phyloP scores from a whole-genome alignment of 2,113 vertebrate genomes.

The cattle (Bos taurus) region ARS-UCD2.0 NC_037329.1:19394001-19394500 shows the following conservation, averaged over 20 bases:
- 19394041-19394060: not conserved
- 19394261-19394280: conserved; percentile 65
- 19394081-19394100: conserved; percentile 38
- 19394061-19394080: conserved; percentile 7
- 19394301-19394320: conserved; percentile 57
- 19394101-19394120: conserved; percentile 13
- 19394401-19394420: conserved; percentile 43
- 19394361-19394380: conserved; percentile 65
- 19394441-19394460: not conserved
- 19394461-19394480: not conserved
- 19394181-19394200: conserved; percentile 57
- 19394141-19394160: conserved; percentile 23
- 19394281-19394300: conserved; percentile 72
- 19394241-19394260: conserved; percentile 68
- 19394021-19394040: conserved; percentile 38
- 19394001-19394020: conserved; percentile 40
- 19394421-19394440: conserved; percentile 25
- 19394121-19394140: conserved; percentile 21
- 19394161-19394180: conserved; percentile 48
- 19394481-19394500: conserved; percentile 11
- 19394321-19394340: conserved; percentile 63
- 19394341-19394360: conserved; percentile 60
- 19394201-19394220: conserved; percentile 52
- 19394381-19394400: conserved; percentile 55
- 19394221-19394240: conserved; percentile 57